A percentile compares a stretch with the other conserved stretches of the same genome.
Evolutionary conservation across 1,140 invertebrate species (phyloP).

Genomic region (Uloborus diversus): DNA sequence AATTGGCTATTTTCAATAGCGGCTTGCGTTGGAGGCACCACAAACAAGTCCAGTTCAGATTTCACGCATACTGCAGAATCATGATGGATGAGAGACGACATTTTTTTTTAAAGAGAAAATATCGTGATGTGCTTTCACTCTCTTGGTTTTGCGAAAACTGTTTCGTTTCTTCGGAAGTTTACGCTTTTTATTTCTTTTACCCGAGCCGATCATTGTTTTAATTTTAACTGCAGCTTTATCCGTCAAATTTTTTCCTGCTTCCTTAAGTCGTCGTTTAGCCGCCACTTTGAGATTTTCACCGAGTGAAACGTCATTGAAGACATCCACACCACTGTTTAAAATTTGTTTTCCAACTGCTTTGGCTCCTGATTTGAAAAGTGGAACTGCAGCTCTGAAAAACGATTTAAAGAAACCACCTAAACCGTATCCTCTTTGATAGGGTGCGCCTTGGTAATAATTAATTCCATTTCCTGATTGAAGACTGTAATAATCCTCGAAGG

Average conservation of each 20-base stretch:
- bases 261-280: not conserved
- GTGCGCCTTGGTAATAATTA: not conserved
- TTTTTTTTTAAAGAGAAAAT: too few species aligned
- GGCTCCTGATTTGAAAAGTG: not conserved
- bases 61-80: too few species aligned
- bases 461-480: not conserved
- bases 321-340: not conserved
- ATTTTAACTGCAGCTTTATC: not conserved
- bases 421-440: not conserved
- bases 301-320: not conserved
- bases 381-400: not conserved
- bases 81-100: too few species aligned
- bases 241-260: not conserved
- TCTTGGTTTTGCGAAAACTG: not conserved
- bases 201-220: not conserved
- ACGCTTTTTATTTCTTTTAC: not conserved
- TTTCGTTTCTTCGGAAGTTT: not conserved
- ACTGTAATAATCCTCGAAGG: not conserved
- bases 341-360: not conserved
- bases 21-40: too few species aligned
- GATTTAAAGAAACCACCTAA: not conserved
- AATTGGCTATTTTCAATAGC: too few species aligned
- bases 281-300: not conserved
- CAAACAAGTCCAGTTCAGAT: too few species aligned
- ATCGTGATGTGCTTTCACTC: constrained; percentile 10